A percentile compares a stretch with the other conserved stretches of the same genome.
Conservation (phyloP, 2,113 vertebrate species). For the Xiphorhynchus elegans region DNA sequence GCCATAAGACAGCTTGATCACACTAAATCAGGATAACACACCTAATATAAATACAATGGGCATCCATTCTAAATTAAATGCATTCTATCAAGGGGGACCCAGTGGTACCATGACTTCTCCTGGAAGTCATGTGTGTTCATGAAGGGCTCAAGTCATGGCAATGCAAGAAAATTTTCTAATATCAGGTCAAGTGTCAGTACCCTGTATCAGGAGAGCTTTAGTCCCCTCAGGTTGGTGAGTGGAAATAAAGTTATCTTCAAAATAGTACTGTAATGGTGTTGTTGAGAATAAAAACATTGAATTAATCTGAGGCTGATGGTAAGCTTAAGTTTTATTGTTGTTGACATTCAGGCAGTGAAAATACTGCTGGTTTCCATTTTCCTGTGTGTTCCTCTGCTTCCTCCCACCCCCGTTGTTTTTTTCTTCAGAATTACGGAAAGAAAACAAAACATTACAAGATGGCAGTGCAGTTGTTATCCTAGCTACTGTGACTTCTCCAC, state of each 20-base stretch:
- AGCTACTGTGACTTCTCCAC: background rate
- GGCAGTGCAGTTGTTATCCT: background rate
- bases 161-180: background rate
- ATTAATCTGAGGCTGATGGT: background rate
- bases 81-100: background rate
- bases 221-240: background rate
- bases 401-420: background rate
- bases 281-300: background rate
- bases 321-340: background rate
- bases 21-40: background rate
- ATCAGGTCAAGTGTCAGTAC: background rate
- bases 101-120: background rate
- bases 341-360: background rate
- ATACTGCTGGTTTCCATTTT: background rate
- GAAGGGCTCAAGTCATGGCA: background rate
- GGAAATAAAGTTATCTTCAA: background rate
- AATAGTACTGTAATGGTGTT: background rate
- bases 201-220: background rate
- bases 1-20: background rate
- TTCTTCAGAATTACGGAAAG: background rate
- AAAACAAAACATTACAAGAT: background rate
- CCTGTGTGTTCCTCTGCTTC: background rate
- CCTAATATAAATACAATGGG: background rate
- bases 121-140: background rate
- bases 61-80: background rate